Conservation (phyloP, 2,888 invertebrate species). For the Metalampra italica region DNA sequence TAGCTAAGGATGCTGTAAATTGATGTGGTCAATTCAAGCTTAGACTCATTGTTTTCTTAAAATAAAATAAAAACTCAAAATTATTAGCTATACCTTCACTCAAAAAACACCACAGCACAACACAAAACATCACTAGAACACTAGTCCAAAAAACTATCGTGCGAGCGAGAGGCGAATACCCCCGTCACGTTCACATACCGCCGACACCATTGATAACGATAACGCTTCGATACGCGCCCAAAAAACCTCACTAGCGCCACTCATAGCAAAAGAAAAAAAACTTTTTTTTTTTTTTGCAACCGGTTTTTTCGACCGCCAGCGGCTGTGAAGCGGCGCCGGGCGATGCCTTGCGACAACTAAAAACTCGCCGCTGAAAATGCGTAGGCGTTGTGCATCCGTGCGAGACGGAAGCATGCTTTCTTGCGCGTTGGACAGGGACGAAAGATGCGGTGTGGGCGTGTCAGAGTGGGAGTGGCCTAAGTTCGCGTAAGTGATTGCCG, state of each 20-base stretch:
- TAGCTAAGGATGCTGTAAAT: no score
- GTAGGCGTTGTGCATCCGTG: slow-evolving; percentile 61
- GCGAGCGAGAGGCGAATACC: slow-evolving; percentile 28
- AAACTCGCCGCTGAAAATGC: slow-evolving; percentile 61
- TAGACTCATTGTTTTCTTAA: no score
- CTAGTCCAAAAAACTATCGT: slow-evolving; percentile 31
- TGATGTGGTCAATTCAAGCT: no score
- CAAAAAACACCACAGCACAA: slow-evolving; percentile 29
- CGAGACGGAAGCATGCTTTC: slow-evolving; percentile 37
- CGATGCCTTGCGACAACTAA: slow-evolving; percentile 69
- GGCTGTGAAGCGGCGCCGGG: slow-evolving; percentile 44
- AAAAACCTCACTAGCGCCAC: slow-evolving; percentile 24
- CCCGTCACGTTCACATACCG: slow-evolving; percentile 28
- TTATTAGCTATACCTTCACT: slow-evolving; percentile 47
- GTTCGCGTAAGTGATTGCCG: slow-evolving; percentile 61
- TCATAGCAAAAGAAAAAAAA: slow-evolving; percentile 29
- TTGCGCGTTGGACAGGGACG: slow-evolving; percentile 32
- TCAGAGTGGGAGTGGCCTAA: slow-evolving; percentile 48
- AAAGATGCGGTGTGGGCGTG: slow-evolving; percentile 52
- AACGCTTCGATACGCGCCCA: slow-evolving; percentile 15
- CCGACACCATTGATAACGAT: slow-evolving; percentile 27
- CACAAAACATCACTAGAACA: slow-evolving; percentile 42
- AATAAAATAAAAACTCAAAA: no score
- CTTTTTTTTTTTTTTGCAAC: slow-evolving; percentile 38
- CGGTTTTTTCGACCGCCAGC: slow-evolving; percentile 24